Evolutionary conservation across 1,140 invertebrate species (phyloP), one percentile per base, ranked within the genome.

Genomic region (Procambarus clarkii): DNA sequence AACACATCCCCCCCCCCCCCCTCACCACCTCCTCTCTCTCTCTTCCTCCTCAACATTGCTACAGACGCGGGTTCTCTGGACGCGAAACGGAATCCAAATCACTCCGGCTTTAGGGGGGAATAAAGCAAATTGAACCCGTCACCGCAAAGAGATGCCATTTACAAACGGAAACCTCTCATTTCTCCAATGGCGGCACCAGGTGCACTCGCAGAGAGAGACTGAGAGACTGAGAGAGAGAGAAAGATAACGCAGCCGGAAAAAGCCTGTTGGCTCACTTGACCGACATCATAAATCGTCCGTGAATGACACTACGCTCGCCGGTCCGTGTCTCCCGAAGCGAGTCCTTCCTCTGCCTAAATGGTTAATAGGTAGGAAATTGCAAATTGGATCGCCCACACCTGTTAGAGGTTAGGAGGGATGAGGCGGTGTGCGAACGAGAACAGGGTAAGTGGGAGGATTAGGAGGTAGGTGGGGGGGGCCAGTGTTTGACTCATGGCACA

Each of bases 161-260:
- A 71, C 11, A 76, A 85, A 85, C 69, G 83, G 83, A 85, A 85
- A 50, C 83, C 69, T 21, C 50, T 58, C 83, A 85, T 76, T 85
- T 76, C 50, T 54, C 50, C 13, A 34, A 13, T 54, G 50, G 50
- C 50, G 8, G 1, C 50, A 54, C 50, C 50, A 54, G 50, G 1
- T 54, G 50, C 8, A 9, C 8, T 54, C 13, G 4, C 5, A 54
- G 50, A 64, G 15, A 64, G 60, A 64, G 15, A 64, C 13, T 5
- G 60, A 64, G 21, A 64, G 13, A 18, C 9, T 15, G 13, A 0
- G 21, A 64, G 13, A 64, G 11, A 64, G 60, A 13, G 18, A 64
- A 3, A 11, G 60, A 4, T 1, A 18, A 64, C 13, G 18, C 60
- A 3, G 60, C 0, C 60, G 60, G 60, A 64, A 64, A 64, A 15